phyloP scores from a whole-genome alignment of 2,888 invertebrate genomes.

The Brachyopa scutellaris region DNA sequence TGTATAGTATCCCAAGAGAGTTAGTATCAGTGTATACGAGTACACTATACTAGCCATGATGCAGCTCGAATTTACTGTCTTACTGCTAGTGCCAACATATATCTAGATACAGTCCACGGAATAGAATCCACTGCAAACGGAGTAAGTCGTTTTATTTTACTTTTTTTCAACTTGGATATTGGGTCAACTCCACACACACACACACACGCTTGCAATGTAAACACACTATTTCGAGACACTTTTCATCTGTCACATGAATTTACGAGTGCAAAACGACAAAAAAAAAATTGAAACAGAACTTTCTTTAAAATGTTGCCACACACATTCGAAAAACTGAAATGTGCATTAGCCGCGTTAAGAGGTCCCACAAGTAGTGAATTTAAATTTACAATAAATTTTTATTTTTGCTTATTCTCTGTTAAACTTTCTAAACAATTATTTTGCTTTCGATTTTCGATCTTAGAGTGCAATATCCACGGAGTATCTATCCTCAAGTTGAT shows the following conservation, averaged over 20 bases:
- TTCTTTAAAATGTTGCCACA: conserved; percentile 66
- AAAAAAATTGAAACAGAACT: too few relatives aligned
- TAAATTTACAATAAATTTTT: conserved; percentile 40
- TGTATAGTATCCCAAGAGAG: conserved; percentile 69
- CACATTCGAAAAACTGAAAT: conserved; percentile 14
- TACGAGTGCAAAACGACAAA: too few relatives aligned
- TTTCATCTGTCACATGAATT: conserved; percentile 61
- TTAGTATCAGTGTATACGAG: conserved; percentile 61
- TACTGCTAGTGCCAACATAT: conserved; percentile 29
- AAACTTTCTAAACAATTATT: conserved; percentile 65
- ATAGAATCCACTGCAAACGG: conserved; percentile 35
- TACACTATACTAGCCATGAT: conserved; percentile 66
- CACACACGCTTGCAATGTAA: conserved; percentile 14
- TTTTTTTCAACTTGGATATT: conserved; percentile 41
- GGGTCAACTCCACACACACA: conserved; percentile 35
- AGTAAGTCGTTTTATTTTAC: conserved; percentile 24
- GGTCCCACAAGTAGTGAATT: conserved; percentile 61
- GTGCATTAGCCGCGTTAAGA: conserved; percentile 53
- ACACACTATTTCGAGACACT: conserved; percentile 39
- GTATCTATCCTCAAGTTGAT: background rate
- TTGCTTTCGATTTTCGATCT: conserved; percentile 51
- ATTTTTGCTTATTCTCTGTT: conserved; percentile 19
- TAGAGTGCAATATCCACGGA: conserved; percentile 27
- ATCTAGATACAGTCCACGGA: conserved; percentile 8
- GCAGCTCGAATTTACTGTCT: conserved; percentile 42